Evolutionary conservation across 2,888 invertebrate genomes (phyloP).

Genomic region (Autographa pulchrina): DNA sequence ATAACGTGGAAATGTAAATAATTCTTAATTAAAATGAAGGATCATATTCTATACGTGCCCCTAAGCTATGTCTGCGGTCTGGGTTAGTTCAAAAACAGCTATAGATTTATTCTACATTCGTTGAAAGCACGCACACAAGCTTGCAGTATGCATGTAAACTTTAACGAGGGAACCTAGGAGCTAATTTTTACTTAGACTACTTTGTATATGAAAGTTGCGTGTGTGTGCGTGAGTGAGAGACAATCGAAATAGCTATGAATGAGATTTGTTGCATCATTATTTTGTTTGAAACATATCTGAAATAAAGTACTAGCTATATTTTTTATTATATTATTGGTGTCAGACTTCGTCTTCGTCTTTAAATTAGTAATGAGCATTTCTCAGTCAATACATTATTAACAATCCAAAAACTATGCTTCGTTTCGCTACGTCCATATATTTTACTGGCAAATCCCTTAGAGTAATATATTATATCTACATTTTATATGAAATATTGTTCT

Average conservation of each 20-base stretch:
- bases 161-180: neutral
- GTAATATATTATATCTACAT: neutral
- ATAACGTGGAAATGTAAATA: conserved; percentile 60
- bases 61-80: conserved; percentile 54
- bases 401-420: too few species aligned
- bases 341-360: too few species aligned
- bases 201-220: neutral
- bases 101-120: conserved; percentile 17
- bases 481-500: conserved; percentile 49
- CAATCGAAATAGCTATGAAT: conserved; percentile 5
- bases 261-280: conserved; percentile 34
- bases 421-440: too few species aligned
- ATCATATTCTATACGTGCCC: conserved; percentile 45
- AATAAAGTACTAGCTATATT: too few species aligned
- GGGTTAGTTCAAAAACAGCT: conserved; percentile 46
- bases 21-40: conserved; percentile 64
- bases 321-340: too few species aligned
- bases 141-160: neutral
- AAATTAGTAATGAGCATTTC: too few species aligned
- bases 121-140: neutral
- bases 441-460: too few species aligned
- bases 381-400: too few species aligned
- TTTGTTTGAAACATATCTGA: conserved; percentile 26
- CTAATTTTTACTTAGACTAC: neutral
- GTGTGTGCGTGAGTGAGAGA: conserved; percentile 21